Evolutionary conservation across 2,797 vertebrate genomes (phyloP).

Genomic region (Eulemur mongoz): DNA sequence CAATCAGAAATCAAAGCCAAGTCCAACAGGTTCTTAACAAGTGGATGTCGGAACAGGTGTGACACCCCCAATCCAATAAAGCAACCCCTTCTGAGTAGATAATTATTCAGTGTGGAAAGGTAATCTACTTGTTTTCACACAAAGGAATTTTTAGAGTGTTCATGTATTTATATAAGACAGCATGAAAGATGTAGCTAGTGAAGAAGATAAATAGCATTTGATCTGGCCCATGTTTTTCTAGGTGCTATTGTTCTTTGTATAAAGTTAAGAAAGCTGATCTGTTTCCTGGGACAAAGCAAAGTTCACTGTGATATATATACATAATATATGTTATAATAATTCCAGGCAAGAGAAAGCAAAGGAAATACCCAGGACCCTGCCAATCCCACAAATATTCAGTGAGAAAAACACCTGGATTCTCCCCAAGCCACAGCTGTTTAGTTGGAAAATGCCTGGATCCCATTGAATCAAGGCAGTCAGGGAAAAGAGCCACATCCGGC

Average conservation of each 20-base stretch:
- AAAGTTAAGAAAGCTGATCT: conserved; percentile 51
- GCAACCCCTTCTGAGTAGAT: neutral
- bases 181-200: neutral
- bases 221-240: conserved; percentile 11
- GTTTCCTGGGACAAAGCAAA: conserved; percentile 69
- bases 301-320: conserved; percentile 60
- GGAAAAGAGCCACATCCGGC: conserved; percentile 82
- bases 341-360: conserved; percentile 81
- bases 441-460: conserved; percentile 85
- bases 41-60: conserved; percentile 50
- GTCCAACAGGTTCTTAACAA: conserved; percentile 61
- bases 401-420: conserved; percentile 85
- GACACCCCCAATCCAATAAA: neutral
- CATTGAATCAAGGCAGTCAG: conserved; percentile 82
- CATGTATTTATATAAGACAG: neutral
- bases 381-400: conserved; percentile 83
- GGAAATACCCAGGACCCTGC: conserved; percentile 80
- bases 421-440: conserved; percentile 86
- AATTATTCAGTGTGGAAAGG: conserved; percentile 7
- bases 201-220: neutral
- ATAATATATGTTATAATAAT: conserved; percentile 77
- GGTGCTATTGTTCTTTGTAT: neutral
- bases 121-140: neutral
- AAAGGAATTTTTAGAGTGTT: conserved; percentile 20
- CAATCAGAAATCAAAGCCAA: conserved; percentile 47